Conservation (phyloP, 92 coral and sea anemone species). For the Actinernus sp. region DNA sequence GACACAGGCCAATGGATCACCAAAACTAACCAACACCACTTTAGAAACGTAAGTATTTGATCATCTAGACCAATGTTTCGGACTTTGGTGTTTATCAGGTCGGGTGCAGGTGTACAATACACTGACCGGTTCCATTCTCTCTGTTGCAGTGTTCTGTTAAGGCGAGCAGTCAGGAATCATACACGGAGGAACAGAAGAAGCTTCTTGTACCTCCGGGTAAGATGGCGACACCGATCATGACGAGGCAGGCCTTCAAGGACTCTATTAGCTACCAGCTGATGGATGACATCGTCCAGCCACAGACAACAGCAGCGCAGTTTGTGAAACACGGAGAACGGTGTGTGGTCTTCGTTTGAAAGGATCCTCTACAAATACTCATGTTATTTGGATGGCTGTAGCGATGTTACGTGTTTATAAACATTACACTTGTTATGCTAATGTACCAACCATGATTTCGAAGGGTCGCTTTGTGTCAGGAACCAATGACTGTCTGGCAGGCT, state of each 20-base stretch:
- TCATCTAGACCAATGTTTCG: neutral
- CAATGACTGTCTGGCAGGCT: too few species aligned
- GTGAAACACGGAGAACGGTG: conserved; percentile 51
- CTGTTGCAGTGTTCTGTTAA: conserved; percentile 76
- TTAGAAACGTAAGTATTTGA: conserved; percentile 57
- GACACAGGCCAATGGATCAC: conserved; percentile 35
- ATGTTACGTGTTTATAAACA: too few species aligned
- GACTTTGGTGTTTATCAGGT: neutral
- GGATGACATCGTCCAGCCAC: conserved; percentile 41
- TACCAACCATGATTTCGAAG: too few species aligned
- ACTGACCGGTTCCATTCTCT: too few species aligned
- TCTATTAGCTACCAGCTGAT: conserved; percentile 35
- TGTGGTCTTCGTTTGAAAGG: conserved; percentile 1
- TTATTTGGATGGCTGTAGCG: too few species aligned
- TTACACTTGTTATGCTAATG: too few species aligned
- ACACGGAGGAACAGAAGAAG: neutral
- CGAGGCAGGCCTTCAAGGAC: conserved; percentile 4
- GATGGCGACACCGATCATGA: conserved; percentile 75
- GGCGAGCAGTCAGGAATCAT: conserved; percentile 10
- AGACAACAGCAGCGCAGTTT: conserved; percentile 44
- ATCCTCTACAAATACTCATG: too few species aligned
- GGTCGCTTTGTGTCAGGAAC: too few species aligned
- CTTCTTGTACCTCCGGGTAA: conserved; percentile 41
- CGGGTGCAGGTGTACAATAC: neutral
- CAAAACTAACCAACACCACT: conserved; percentile 32